These are phyloP conservation scores for Macrobrachium rosenbergii DNA, from an alignment of 1,140 invertebrate genomes.

Conservation along the genomic window DNA sequence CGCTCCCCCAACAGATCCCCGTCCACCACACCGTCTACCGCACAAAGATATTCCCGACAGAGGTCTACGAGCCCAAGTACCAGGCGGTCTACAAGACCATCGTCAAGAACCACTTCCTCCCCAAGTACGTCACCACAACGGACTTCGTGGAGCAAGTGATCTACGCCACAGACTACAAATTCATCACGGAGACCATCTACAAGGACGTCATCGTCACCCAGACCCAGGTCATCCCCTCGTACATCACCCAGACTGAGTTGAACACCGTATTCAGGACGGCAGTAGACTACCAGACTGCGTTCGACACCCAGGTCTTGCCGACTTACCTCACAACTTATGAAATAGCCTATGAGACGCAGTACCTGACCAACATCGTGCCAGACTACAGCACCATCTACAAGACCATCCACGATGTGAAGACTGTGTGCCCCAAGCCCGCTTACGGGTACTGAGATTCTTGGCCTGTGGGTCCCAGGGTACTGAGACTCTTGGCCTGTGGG, in stretches of 20 bases:
- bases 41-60: not conserved
- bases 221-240: not conserved
- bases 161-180: not conserved
- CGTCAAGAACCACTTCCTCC: not conserved
- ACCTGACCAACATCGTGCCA: not conserved
- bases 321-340: not conserved
- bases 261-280: not conserved
- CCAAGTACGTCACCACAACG: not conserved
- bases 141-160: not conserved
- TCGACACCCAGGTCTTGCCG: not conserved
- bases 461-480: too few relatives aligned
- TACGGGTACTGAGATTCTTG: not conserved
- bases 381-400: not conserved
- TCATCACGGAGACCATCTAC: not conserved
- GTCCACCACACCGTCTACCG: slow-evolving; percentile 10
- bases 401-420: not conserved
- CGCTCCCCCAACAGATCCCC: not conserved
- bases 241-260: not conserved
- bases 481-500: too few relatives aligned
- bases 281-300: not conserved
- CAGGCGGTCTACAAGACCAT: not conserved
- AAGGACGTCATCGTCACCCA: not conserved
- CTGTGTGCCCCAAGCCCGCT: not conserved
- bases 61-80: not conserved
- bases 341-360: not conserved